Evolutionary conservation across 1,140 invertebrate species (phyloP).

Genomic region (Zaprionus vittiger): DNA sequence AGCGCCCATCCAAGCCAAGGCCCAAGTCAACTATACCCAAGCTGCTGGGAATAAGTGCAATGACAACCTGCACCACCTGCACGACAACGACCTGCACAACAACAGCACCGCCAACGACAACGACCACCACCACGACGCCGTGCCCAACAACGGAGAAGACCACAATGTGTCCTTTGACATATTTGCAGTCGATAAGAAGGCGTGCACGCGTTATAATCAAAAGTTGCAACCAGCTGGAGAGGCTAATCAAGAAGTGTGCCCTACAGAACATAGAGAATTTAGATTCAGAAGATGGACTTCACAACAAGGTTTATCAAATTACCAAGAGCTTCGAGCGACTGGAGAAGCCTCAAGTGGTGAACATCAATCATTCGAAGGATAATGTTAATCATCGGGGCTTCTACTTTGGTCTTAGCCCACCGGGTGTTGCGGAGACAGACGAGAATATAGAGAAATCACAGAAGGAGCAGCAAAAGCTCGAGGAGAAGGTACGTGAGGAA

Average conservation of each 20-base stretch:
- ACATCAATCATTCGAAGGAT: not conserved
- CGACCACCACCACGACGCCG: not conserved
- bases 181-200: constrained; percentile 25
- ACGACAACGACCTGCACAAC: not conserved
- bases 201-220: constrained; percentile 44
- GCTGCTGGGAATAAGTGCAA: too few relatives aligned
- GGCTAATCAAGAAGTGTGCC: constrained; percentile 23
- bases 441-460: constrained; percentile 20
- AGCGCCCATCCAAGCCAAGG: too few relatives aligned
- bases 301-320: not conserved
- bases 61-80: not conserved
- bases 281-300: not conserved
- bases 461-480: constrained; percentile 52
- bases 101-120: not conserved
- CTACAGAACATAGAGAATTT: not conserved
- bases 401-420: constrained; percentile 47
- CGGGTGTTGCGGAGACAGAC: constrained; percentile 12
- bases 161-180: not conserved
- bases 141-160: too few relatives aligned
- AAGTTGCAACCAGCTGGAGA: constrained; percentile 45
- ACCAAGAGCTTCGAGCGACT: constrained; percentile 8
- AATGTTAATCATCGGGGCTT: constrained; percentile 16
- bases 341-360: not conserved
- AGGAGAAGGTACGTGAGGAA: constrained; percentile 56
- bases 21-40: too few relatives aligned